These are phyloP conservation scores for Sialia sialis DNA, from an alignment of 2,113 vertebrate species.

Conservation along the genomic window DNA sequence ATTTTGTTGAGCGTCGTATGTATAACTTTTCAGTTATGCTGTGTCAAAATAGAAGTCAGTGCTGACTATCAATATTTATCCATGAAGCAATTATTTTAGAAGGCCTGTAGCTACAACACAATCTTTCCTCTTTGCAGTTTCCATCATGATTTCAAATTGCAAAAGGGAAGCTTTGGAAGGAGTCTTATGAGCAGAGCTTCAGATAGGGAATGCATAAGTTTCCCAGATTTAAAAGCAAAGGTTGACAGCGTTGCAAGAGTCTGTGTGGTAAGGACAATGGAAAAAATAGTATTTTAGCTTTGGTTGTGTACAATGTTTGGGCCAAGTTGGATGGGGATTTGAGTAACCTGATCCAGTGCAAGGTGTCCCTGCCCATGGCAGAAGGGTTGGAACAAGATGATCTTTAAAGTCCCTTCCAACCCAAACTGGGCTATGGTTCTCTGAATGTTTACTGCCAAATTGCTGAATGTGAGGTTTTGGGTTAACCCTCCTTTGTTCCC, in stretches of 20 bases:
- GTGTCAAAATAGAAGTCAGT: background rate
- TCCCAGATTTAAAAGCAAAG: background rate
- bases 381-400: background rate
- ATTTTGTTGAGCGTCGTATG: background rate
- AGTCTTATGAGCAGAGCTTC: background rate
- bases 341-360: background rate
- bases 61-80: background rate
- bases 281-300: background rate
- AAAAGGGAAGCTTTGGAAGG: background rate
- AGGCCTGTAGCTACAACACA: background rate
- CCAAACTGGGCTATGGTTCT: background rate
- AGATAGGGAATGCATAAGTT: background rate
- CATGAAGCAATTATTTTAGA: constrained; percentile 3
- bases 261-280: background rate
- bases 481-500: background rate
- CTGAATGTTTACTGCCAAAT: background rate
- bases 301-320: background rate
- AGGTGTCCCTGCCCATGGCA: background rate
- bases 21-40: background rate
- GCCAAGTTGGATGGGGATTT: background rate
- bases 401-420: background rate
- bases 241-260: background rate
- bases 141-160: background rate
- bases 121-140: background rate
- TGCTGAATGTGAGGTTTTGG: background rate